A percentile compares a stretch with the other conserved stretches of the same genome.
Evolutionary conservation across 2,888 invertebrate species (phyloP).

Genomic region (Plagodis dolabraria): DNA sequence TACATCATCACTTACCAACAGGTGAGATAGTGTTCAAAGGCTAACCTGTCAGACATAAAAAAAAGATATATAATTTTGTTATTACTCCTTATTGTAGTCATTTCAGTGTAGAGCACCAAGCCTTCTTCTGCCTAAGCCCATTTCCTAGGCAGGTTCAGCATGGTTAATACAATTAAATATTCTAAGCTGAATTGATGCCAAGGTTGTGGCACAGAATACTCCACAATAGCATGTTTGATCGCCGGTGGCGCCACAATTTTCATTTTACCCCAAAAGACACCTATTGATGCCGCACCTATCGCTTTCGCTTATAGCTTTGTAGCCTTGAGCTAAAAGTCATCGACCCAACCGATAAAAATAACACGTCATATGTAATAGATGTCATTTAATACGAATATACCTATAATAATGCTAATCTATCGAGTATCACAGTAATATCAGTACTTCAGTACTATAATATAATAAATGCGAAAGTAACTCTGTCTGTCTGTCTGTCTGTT

Average conservation of each 20-base stretch:
- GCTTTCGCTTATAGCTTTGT: constrained; percentile 1
- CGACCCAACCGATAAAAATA: constrained; percentile 8
- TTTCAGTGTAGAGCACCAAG: no score
- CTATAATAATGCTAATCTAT: background rate
- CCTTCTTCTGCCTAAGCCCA: no score
- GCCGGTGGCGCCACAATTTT: constrained; percentile 22
- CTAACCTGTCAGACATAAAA: no score
- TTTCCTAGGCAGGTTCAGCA: no score
- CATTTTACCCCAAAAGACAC: constrained; percentile 20
- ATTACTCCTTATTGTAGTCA: no score
- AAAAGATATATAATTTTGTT: no score
- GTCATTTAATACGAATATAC: background rate
- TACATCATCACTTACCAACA: no score
- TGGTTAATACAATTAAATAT: background rate
- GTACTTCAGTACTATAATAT: no score
- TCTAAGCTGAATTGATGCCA: constrained; percentile 8
- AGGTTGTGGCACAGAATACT: background rate
- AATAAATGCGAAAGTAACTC: no score
- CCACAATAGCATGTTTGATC: constrained; percentile 2
- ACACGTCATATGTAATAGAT: background rate
- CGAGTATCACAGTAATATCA: no score
- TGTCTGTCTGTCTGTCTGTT: no score
- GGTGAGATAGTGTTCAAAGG: no score
- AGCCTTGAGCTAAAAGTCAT: constrained; percentile 8
- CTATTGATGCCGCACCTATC: constrained; percentile 2